Evolutionary conservation across 1,140 invertebrate genomes (phyloP), one percentile per base, ranked within the genome.

Genomic region (Plodia interpunctella): DNA sequence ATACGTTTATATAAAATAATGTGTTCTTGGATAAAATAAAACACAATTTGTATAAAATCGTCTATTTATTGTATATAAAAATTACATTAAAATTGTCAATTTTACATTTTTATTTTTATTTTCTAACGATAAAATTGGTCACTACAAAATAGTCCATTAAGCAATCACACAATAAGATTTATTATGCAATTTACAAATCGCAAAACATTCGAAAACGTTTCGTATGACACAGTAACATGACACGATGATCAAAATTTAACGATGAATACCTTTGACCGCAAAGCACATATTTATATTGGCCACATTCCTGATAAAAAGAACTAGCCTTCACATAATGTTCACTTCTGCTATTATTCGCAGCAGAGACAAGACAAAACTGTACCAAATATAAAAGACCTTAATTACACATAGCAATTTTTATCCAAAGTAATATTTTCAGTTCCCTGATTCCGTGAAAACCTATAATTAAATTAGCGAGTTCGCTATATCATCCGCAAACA

Each of bases 51-150:
- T 85, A 87, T 78, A 85, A 85, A 87, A 85, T 80, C 69, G 76
- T 85, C 81, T 87, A 87, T 88, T 88, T 87, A 87, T 87, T 88
- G 86, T 88, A 88, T 87, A 89, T 87, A 89, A 89, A 87, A 87
- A 83, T 87, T 87, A 88, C 84, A 88, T 87, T 87, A 87, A 85
- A 87, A 87, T 86, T 87, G 78, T 87, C 83, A 86, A 87, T 85
- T 87, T 87, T 84, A 85, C 81, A 84, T 70, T 76, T 76, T 78
- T 84, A 74, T 72, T 83, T 76, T 71, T 84, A 74, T 72, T 83
- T 76, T 71, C 82, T 87, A 88, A 78, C 73, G 77, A 87, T 85
- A 88, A 87, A 87, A 87, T 88, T 88, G 86, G 84, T 89, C 83
- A 84, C 83, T 89, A 87, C 84, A 87, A 89, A 85, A 86, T 88